Evolutionary conservation across 2,888 invertebrate species (phyloP), one percentile per base, ranked within the genome.

Genomic region (Macrophya alboannulata): DNA sequence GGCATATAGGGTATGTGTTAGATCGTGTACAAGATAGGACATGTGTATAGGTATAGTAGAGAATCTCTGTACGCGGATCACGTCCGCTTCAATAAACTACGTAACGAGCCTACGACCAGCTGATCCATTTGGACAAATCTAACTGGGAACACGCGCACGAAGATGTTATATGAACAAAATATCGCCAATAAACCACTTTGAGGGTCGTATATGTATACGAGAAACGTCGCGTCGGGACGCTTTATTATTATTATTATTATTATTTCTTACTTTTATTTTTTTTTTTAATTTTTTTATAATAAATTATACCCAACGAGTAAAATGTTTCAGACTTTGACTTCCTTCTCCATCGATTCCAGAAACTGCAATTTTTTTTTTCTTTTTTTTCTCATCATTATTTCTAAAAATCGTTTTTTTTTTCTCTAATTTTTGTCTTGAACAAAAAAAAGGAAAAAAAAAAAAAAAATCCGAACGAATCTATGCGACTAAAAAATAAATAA

Each of bases 11-110:
- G n/a, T 31, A 31, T 3, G 31, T 31, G 31, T 31, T 31, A 31
- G 31, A 55, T 55, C 17, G 55, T n/a, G 6, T 15, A 25, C 21
- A 45, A 10, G 21, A n/a, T 45, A 74, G 10, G 12, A 74, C 45
- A 25, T 45, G 45, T 25, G 12, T 74, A n/a, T 71, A 71, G 40
- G n/a, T n/a, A 71, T 71, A 45, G 15, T n/a, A 12, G 21, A 48
- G 77, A 77, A 10, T 51, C 48, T 77, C 55, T 31, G 77, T 55
- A 77, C 77, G 77, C 77, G 55, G 77, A 77, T 77, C 77, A 77
- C 77, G 77, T 77, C 21, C 45, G 31, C 74, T 40, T 74, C 45
- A 31, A 77, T 55, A n/a, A 74, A 45, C 77, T 31, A 55, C 51
- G 51, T 77, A 77, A 77, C 77, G 51, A 55, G 77, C 37, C 37